phyloP scores from a whole-genome alignment of 2,888 invertebrate species.

The Brachyptera putata region DNA sequence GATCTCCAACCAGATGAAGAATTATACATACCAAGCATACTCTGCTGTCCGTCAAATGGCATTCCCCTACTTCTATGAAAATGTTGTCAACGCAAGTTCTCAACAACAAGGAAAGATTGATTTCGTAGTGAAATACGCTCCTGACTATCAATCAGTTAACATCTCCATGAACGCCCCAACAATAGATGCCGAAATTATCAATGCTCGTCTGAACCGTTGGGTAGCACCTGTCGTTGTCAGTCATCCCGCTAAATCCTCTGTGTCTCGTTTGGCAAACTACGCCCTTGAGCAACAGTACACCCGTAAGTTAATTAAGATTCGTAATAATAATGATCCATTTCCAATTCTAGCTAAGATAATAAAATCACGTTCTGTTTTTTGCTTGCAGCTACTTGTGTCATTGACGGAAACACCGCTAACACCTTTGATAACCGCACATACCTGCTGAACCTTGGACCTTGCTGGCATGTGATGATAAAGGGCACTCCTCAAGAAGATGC shows the following conservation, averaged over 20 bases:
- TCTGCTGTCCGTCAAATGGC: constrained; percentile 46
- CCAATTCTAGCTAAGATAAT: not conserved
- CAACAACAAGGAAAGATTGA: constrained; percentile 48
- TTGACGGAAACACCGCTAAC: constrained; percentile 54
- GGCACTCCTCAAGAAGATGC: constrained; percentile 42
- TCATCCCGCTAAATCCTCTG: constrained; percentile 48
- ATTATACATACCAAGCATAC: constrained; percentile 49
- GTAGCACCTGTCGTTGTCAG: constrained; percentile 46
- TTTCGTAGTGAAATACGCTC: constrained; percentile 47
- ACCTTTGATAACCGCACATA: constrained; percentile 65
- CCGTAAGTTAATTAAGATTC: constrained; percentile 49
- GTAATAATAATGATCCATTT: not conserved
- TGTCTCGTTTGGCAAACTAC: constrained; percentile 43
- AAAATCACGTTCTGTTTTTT: no score
- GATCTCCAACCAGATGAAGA: constrained; percentile 46
- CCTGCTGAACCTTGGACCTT: constrained; percentile 49
- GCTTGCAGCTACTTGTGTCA: constrained; percentile 57
- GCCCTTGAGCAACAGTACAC: constrained; percentile 43
- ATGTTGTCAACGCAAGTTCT: constrained; percentile 44
- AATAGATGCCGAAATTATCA: constrained; percentile 44
- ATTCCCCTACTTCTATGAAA: constrained; percentile 51
- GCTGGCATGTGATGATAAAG: constrained; percentile 58
- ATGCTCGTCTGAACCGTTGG: constrained; percentile 46
- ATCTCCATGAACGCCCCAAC: constrained; percentile 48
- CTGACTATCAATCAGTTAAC: constrained; percentile 48